phyloP scores from a whole-genome alignment of 2,113 vertebrate genomes.

The Cinclus cinclus region DNA sequence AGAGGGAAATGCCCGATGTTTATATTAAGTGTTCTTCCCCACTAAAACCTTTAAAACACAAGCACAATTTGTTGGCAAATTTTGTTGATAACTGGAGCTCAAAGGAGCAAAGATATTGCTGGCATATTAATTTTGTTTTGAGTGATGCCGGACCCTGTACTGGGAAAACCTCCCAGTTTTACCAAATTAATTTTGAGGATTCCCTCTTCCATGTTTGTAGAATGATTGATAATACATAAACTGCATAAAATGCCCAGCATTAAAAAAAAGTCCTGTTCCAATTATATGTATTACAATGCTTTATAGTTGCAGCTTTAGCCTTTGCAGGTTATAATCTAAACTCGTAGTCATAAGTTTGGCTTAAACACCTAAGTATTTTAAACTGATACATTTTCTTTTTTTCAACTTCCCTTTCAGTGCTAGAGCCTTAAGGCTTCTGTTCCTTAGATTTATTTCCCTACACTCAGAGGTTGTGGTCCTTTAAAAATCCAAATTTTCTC shows the following conservation, averaged over 20 bases:
- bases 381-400: background rate
- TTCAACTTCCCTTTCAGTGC: background rate
- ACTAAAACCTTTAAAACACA: constrained; percentile 33
- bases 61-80: constrained; percentile 51
- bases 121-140: background rate
- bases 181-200: background rate
- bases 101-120: background rate
- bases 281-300: background rate
- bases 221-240: background rate
- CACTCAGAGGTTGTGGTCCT: background rate
- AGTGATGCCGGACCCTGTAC: background rate
- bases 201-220: background rate
- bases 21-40: background rate
- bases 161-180: background rate
- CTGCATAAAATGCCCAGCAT: background rate
- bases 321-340: background rate
- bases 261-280: background rate
- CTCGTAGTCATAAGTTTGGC: background rate
- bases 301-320: background rate
- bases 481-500: background rate
- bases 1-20: constrained; percentile 13
- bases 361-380: background rate
- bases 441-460: background rate
- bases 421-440: background rate
- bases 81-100: background rate